phyloP scores from a whole-genome alignment of 2,797 vertebrate species.

The Sandelia bainsii region DNA sequence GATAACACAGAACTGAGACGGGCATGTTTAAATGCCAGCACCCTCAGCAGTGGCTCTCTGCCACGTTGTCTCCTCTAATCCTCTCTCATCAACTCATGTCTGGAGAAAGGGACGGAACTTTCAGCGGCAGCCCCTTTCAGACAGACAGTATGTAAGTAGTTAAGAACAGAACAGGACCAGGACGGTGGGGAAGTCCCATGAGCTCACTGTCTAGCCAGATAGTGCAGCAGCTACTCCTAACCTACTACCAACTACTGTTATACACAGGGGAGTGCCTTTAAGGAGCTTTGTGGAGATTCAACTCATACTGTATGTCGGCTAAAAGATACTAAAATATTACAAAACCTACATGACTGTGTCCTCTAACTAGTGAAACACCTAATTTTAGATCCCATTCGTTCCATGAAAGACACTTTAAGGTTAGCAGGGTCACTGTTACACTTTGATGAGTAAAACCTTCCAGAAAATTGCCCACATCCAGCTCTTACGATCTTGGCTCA shows the following conservation, averaged over 20 bases:
- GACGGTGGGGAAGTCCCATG: conserved; percentile 79
- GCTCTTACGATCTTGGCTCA: conserved; percentile 49
- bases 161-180: conserved; percentile 67
- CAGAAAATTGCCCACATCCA: conserved; percentile 38
- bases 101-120: conserved; percentile 57
- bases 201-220: conserved; percentile 79
- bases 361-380: conserved; percentile 16
- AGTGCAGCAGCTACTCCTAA: conserved; percentile 56
- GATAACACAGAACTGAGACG: conserved; percentile 66
- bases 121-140: conserved; percentile 49
- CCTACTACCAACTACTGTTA: conserved; percentile 48
- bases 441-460: conserved; percentile 58
- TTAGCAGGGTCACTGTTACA: conserved; percentile 37
- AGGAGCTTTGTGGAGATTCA: conserved; percentile 42
- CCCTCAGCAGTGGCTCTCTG: conserved; percentile 63
- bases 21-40: conserved; percentile 64
- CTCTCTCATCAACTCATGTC: conserved; percentile 56
- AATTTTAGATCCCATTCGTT: conserved; percentile 15
- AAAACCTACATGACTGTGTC: conserved; percentile 13
- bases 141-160: conserved; percentile 57
- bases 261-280: conserved; percentile 52
- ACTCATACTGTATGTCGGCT: conserved; percentile 25
- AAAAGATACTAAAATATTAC: conserved; percentile 22
- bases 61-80: conserved; percentile 75
- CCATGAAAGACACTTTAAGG: neutral